These are phyloP conservation scores for Pardalotus punctatus DNA, from an alignment of 2,113 vertebrate genomes.

Conservation along the genomic window DNA sequence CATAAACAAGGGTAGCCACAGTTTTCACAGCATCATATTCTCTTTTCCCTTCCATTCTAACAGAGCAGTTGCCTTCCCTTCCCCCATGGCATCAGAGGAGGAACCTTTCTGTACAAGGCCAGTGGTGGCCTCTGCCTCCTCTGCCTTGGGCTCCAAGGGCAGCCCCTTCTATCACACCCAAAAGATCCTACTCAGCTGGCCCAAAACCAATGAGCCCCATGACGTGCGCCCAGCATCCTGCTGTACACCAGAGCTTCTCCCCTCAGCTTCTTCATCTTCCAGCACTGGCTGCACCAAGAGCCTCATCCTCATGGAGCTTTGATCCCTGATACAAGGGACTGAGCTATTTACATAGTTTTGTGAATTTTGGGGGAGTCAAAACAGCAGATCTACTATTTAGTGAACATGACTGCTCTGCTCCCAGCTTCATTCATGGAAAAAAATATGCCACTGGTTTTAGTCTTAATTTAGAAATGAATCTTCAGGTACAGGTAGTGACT, in stretches of 20 bases:
- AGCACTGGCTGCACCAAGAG: neutral
- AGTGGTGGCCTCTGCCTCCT: accelerated
- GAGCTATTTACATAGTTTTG: neutral
- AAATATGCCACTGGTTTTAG: neutral
- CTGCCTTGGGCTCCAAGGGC: neutral
- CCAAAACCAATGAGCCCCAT: neutral
- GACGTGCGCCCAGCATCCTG: neutral
- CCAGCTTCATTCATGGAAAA: neutral
- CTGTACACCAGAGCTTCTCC: neutral
- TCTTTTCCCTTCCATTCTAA: accelerated
- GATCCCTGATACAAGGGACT: accelerated
- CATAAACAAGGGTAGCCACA: accelerated
- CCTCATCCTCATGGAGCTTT: neutral
- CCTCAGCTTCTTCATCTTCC: neutral
- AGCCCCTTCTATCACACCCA: neutral
- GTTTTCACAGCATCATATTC: neutral
- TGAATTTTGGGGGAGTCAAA: neutral
- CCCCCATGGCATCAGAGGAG: neutral
- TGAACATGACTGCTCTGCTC: neutral
- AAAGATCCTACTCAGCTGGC: neutral
- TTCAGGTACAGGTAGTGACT: neutral
- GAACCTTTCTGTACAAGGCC: neutral
- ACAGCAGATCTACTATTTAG: neutral
- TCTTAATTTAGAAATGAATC: neutral
- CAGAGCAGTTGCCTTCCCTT: neutral